These are phyloP conservation scores for Nymphalis io DNA, from an alignment of 1,140 invertebrate genomes.

Conservation along the genomic window DNA sequence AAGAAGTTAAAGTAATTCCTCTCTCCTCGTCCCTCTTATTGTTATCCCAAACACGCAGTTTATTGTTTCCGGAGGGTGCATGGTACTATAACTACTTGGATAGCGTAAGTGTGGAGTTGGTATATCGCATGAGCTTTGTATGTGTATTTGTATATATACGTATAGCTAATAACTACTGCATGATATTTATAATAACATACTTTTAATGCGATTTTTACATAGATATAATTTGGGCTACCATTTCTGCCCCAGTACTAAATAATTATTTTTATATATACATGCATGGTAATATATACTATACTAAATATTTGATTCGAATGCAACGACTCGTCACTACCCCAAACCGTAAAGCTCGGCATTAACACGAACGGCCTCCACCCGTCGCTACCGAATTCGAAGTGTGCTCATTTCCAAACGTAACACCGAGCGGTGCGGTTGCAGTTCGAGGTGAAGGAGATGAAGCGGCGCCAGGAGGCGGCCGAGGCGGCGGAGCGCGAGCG, in stretches of 20 bases:
- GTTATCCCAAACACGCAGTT: conserved; percentile 61
- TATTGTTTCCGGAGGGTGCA: conserved; percentile 65
- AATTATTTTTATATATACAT: too few species aligned
- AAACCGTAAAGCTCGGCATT: too few species aligned
- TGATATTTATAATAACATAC: background rate
- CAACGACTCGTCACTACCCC: too few species aligned
- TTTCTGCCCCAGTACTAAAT: too few species aligned
- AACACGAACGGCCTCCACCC: background rate
- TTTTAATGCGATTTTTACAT: too few species aligned
- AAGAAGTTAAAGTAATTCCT: conserved; percentile 63
- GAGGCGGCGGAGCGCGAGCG: conserved; percentile 87
- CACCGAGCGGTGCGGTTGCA: conserved; percentile 62
- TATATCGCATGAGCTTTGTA: conserved; percentile 56
- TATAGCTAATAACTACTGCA: conserved; percentile 3
- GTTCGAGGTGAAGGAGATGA: conserved; percentile 99
- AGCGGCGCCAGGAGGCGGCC: conserved; percentile 92
- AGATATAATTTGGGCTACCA: too few species aligned
- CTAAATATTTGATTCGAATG: too few species aligned
- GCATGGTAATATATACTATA: too few species aligned
- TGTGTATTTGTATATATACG: conserved; percentile 6
- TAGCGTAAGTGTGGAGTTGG: conserved; percentile 70
- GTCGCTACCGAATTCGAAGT: background rate
- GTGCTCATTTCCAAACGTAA: background rate
- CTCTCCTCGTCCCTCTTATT: conserved; percentile 61
- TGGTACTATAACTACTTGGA: conserved; percentile 77